Percentiles rank a stretch among this genome's conserved stretches.
Conservation (phyloP, 2,797 vertebrate genomes). For the Helicolenus hilgendorfi region DNA sequence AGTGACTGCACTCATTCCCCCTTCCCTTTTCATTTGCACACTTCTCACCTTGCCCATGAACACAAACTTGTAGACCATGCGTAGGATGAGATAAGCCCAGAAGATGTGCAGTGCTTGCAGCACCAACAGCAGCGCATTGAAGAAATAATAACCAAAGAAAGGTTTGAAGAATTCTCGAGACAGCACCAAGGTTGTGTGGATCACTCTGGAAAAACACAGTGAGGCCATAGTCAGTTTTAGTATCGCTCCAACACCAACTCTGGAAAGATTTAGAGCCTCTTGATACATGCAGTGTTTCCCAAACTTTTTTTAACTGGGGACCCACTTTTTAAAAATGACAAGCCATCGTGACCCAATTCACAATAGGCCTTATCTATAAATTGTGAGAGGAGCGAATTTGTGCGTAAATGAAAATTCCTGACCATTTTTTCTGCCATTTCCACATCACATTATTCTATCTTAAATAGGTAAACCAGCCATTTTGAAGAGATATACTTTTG, state of each 20-base stretch:
- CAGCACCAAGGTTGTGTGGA: slow-evolving; percentile 92
- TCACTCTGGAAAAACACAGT: slow-evolving; percentile 85
- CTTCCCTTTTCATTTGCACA: not conserved
- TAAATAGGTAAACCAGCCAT: too few species aligned
- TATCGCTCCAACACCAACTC: not conserved
- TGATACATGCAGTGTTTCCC: not conserved
- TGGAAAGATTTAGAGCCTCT: not conserved
- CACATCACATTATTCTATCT: too few species aligned
- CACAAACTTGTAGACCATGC: slow-evolving; percentile 94
- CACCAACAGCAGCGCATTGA: slow-evolving; percentile 91
- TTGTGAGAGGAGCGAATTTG: too few species aligned
- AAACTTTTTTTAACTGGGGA: too few species aligned
- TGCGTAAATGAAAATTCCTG: too few species aligned
- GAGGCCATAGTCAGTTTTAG: not conserved
- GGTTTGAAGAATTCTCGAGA: slow-evolving; percentile 89
- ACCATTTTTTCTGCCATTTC: too few species aligned
- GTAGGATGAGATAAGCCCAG: slow-evolving; percentile 95
- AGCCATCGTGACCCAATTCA: too few species aligned
- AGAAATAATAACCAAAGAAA: slow-evolving; percentile 95
- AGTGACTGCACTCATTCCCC: not conserved
- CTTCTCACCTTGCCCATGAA: slow-evolving; percentile 91
- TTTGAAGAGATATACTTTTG: too few species aligned
- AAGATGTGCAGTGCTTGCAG: slow-evolving; percentile 95
- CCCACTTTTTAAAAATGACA: too few species aligned
- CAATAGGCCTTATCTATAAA: too few species aligned